Conservation (phyloP, 2,888 invertebrate species). For the Selenia dentaria region DNA sequence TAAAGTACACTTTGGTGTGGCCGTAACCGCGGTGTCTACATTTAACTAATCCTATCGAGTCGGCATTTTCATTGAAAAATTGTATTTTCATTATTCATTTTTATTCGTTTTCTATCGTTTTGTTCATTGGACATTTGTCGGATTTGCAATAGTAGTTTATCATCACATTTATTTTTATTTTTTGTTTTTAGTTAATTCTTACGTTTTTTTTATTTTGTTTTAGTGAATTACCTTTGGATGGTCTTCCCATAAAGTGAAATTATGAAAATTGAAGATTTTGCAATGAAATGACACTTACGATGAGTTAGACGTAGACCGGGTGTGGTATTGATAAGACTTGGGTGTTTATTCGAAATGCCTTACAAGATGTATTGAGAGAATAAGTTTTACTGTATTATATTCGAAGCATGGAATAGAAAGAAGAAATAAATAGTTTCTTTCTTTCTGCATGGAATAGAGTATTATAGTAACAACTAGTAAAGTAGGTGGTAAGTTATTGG, state of each 20-base stretch:
- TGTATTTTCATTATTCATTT: neutral
- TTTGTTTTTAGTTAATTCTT: slow-evolving; percentile 5
- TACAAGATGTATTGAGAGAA: slow-evolving; percentile 32
- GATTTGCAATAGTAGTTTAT: neutral
- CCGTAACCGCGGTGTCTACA: slow-evolving; percentile 6
- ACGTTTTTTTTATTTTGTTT: slow-evolving; percentile 31
- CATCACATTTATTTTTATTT: slow-evolving; percentile 1
- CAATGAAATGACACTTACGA: slow-evolving; percentile 28
- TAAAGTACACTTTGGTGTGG: slow-evolving; percentile 10
- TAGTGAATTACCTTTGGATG: slow-evolving; percentile 31
- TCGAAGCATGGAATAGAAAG: slow-evolving; percentile 6
- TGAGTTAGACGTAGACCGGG: slow-evolving; percentile 16
- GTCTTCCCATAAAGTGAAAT: slow-evolving; percentile 30
- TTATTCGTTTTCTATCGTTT: neutral
- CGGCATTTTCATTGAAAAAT: slow-evolving; percentile 28
- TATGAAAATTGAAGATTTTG: slow-evolving; percentile 27
- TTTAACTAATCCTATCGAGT: slow-evolving; percentile 15
- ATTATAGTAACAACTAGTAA: neutral
- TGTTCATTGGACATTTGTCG: no score
- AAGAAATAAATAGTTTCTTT: no score
- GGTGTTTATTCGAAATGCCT: slow-evolving; percentile 36
- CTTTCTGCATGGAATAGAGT: no score
- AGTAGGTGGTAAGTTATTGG: no score
- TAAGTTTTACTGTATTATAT: slow-evolving; percentile 17
- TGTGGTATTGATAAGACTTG: slow-evolving; percentile 29